Evolutionary conservation across 2,797 vertebrate genomes (phyloP), one percentile per base, ranked within the genome.

Genomic region (Peromyscus aztecus): DNA sequence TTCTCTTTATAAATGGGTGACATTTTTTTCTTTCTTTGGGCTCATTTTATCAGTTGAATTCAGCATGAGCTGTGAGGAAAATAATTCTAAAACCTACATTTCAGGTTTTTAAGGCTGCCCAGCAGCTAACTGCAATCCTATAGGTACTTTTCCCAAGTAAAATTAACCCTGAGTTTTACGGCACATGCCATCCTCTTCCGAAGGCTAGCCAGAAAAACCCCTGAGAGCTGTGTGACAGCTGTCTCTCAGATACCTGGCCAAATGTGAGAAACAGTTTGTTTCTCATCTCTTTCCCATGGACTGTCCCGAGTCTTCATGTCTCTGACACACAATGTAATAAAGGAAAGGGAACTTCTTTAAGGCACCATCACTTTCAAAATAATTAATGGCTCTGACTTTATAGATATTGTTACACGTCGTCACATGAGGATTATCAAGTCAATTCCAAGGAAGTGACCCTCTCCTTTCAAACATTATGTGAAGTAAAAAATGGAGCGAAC

Each of bases 1-100:
- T 97, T 98, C 97, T 96, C 97, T 89, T 92, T 95, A 46, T 96
- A 97, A 92, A 88, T 90, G 97, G 86, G 90, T 97, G 92, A 90
- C 96, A 91, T 27, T 57, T 81, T 81, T 91, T 67, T 67, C 71
- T 71, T 89, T n/a, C 90, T 84, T 61, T 13, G 49, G 67, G 43
- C 46, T 91, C 78, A 16, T 95, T 98, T 97, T 95, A 94, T 94
- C 76, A 37, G 13, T 89, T 87, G 65, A 40, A 57, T 96, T 94
- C 89, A 95, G 71, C 11, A 63, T 65, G 49, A 76, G 46, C 71
- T 90, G 49, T 37, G 80, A 57, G 31, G 92, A 75, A 93, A 52
- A 78, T 16, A 76, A n/a, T 94, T 23, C 24, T 57, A 49, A 81
- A 93, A 61, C 63, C 34, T 31, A 88, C 55, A 71, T 67, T 85